Evolutionary conservation across 64 coral and sea anemone species (phyloP), one percentile per base, ranked within the genome.

Genomic region (Stichodactyla mertensii): DNA sequence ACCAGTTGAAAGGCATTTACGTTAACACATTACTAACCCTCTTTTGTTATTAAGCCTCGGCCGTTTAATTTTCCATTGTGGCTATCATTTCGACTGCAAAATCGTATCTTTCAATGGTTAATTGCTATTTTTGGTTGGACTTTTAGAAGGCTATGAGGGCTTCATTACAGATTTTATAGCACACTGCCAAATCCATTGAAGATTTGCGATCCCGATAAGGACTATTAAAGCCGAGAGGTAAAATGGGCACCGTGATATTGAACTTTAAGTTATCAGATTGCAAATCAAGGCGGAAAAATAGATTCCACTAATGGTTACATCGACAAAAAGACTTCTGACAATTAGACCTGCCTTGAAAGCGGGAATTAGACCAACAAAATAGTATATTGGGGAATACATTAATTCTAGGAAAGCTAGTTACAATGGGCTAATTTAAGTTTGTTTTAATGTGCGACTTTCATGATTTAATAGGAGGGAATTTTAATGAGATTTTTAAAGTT

Each of bases 271-370:
- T 55, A 52, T 53, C 78, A 81, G 78, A 81, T 81, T 81, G 18
- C 51, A 81, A 81, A 81, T 81, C 78, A 81, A 81, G 78, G 78
- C 78, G 53, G 20, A 81, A 53, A 81, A 81, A 54, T 54, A 51
- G 54, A 22, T 51, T 20, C 15, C 51, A 28, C 53, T 81, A 74
- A 74, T 74, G 27, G 69, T 74, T 74, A 31, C 69, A 74, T 27
- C 64, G 19, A 22, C 64, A 69, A 69, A 69, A 69, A 69, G n/a
- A 16, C 64, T 6, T 61, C 14, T n/a, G 10, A 74, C 69, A 31
- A 74, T 74, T 74, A 74, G 27, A 13, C 10, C 69, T 26, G n/a
- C 8, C 20, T 4, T 23, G 13, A 20, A 66, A 23, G 66, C 66
- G 19, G 27, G 69, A 27, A 11, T 27, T 74, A 74, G 12, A 14